These are phyloP conservation scores for Calameuta idolon DNA, from an alignment of 2,888 invertebrate species.

Conservation along the genomic window DNA sequence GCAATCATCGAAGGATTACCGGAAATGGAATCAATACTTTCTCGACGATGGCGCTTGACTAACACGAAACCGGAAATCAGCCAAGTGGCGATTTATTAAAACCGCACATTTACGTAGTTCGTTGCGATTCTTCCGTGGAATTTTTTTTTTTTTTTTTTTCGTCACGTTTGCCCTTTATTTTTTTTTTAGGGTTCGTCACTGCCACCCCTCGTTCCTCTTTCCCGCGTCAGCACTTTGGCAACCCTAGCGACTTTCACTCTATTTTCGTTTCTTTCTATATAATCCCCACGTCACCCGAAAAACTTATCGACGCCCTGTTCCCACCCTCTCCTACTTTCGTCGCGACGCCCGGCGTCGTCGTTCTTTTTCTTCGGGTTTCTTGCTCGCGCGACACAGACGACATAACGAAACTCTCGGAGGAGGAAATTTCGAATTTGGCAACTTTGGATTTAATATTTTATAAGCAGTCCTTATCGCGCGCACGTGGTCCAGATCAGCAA, in stretches of 20 bases:
- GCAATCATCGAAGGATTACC: constrained; percentile 33
- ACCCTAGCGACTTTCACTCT: background rate
- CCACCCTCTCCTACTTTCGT: background rate
- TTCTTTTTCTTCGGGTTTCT: background rate
- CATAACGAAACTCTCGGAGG: too few relatives aligned
- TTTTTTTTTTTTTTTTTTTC: background rate
- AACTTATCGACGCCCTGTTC: background rate
- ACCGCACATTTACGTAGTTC: background rate
- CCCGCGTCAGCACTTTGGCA: background rate
- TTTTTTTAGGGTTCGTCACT: background rate
- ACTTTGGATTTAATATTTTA: background rate
- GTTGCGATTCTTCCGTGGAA: background rate
- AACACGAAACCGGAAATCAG: background rate
- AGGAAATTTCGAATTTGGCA: background rate
- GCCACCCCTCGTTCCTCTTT: background rate
- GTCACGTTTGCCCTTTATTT: background rate
- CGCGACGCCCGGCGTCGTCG: background rate
- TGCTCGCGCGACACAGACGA: background rate
- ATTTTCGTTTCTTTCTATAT: background rate
- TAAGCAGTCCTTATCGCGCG: background rate
- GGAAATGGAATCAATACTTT: constrained; percentile 34
- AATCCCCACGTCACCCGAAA: background rate
- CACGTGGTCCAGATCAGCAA: background rate
- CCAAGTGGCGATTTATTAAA: constrained; percentile 12
- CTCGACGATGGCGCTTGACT: constrained; percentile 16